These are phyloP conservation scores for Trileptium ribeirensis DNA, from an alignment of 2,888 invertebrate species.

Conservation along the genomic window DNA sequence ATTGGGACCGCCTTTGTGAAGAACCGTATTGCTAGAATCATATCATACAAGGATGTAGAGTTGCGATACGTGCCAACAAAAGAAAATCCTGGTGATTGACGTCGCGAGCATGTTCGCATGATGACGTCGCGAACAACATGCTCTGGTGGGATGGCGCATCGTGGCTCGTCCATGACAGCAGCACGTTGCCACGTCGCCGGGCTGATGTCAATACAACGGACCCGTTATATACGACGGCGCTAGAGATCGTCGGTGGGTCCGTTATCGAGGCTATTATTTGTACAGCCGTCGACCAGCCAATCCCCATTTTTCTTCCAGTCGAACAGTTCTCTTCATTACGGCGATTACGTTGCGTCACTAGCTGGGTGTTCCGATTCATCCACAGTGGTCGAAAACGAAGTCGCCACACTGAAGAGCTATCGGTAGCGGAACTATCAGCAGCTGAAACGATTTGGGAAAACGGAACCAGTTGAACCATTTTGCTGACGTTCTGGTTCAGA, in stretches of 20 bases:
- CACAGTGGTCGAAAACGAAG: not conserved
- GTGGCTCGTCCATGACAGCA: not conserved
- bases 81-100: not conserved
- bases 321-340: not conserved
- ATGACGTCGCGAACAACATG: not conserved
- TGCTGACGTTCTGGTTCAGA: not conserved
- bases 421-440: not conserved
- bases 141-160: not conserved
- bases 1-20: not conserved
- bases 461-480: not conserved
- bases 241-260: too few relatives aligned
- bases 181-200: too few relatives aligned
- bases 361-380: not conserved
- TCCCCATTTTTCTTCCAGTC: not conserved
- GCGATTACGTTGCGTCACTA: not conserved
- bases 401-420: not conserved
- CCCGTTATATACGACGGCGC: not conserved
- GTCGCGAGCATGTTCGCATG: not conserved
- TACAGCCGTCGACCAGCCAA: not conserved
- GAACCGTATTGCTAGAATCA: not conserved
- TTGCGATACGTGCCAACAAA: not conserved
- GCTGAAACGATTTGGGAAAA: not conserved
- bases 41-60: not conserved
- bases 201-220: not conserved
- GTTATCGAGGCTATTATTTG: too few relatives aligned